phyloP scores from a whole-genome alignment of 2,113 vertebrate genomes.

The Eulemur rufifrons region DNA sequence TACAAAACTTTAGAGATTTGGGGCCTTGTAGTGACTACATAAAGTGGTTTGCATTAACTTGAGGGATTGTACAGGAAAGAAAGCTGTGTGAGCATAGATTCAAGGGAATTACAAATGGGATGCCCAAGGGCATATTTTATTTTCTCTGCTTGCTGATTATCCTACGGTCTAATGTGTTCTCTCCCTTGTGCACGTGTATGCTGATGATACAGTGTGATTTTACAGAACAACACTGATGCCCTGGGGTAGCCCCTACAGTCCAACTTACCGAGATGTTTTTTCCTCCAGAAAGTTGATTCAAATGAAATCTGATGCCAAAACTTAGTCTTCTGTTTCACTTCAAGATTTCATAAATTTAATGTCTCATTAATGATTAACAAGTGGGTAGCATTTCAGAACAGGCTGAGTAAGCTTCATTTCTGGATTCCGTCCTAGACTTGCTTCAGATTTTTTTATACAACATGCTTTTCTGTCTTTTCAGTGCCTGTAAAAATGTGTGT shows the following conservation, averaged over 20 bases:
- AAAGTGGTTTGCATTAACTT: slow-evolving; percentile 47
- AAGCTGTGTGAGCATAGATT: slow-evolving; percentile 18
- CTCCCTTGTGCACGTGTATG: slow-evolving; percentile 27
- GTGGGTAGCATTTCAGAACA: slow-evolving; percentile 24
- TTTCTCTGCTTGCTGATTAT: slow-evolving; percentile 57
- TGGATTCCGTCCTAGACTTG: neutral
- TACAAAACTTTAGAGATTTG: slow-evolving; percentile 41
- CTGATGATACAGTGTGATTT: slow-evolving; percentile 47
- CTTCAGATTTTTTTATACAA: slow-evolving; percentile 3
- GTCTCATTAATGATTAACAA: slow-evolving; percentile 66
- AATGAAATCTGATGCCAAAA: slow-evolving; percentile 48
- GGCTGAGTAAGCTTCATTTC: slow-evolving; percentile 32
- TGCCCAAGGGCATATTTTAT: slow-evolving; percentile 27
- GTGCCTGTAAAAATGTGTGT: neutral
- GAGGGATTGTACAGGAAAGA: slow-evolving; percentile 44
- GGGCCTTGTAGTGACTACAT: slow-evolving; percentile 6
- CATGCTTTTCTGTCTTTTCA: neutral
- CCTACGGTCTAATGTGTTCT: slow-evolving; percentile 52
- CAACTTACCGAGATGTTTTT: neutral
- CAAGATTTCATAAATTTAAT: slow-evolving; percentile 46
- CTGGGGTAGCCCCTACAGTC: neutral
- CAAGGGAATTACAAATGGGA: slow-evolving; percentile 61
- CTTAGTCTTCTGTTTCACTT: slow-evolving; percentile 49
- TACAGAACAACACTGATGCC: slow-evolving; percentile 5
- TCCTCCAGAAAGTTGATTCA: slow-evolving; percentile 35